A percentile compares a stretch with the other conserved stretches of the same genome.
Evolutionary conservation across 2,888 invertebrate species (phyloP).

Genomic region (Capitulum mitella): DNA sequence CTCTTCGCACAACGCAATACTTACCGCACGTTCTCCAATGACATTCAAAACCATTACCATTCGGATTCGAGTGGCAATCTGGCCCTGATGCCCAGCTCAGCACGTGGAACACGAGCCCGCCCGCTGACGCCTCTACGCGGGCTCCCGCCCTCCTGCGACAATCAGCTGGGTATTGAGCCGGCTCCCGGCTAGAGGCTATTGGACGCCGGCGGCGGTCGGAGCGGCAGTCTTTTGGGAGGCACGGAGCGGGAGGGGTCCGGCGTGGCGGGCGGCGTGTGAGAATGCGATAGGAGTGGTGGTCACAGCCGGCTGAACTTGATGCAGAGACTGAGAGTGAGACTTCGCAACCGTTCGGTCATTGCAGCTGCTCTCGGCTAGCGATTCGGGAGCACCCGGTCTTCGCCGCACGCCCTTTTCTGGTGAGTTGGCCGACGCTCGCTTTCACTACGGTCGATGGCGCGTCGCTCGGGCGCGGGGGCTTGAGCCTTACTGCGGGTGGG

Average conservation of each 20-base stretch:
- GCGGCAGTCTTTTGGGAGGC: background rate
- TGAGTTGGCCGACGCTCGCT: background rate
- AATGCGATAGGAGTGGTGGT: background rate
- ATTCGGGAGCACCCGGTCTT: background rate
- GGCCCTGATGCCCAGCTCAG: background rate
- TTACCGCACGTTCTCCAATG: background rate
- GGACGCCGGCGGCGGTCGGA: background rate
- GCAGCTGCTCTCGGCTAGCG: background rate
- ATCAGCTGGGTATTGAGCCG: slow-evolving; percentile 18
- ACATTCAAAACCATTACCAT: background rate
- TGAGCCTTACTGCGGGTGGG: background rate
- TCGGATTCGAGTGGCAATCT: background rate
- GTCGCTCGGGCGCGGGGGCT: background rate
- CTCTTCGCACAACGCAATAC: background rate
- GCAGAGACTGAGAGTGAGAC: too few species aligned
- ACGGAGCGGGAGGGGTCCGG: background rate
- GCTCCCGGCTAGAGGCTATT: background rate
- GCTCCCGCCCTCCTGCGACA: background rate
- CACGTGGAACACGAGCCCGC: background rate
- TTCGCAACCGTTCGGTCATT: background rate
- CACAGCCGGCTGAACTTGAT: too few species aligned
- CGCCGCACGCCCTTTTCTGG: background rate
- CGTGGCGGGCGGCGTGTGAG: background rate
- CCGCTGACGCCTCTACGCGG: background rate
- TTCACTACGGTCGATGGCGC: background rate